Conservation (phyloP, 2,113 vertebrate genomes). For the Muntiacus reevesi region DNA sequence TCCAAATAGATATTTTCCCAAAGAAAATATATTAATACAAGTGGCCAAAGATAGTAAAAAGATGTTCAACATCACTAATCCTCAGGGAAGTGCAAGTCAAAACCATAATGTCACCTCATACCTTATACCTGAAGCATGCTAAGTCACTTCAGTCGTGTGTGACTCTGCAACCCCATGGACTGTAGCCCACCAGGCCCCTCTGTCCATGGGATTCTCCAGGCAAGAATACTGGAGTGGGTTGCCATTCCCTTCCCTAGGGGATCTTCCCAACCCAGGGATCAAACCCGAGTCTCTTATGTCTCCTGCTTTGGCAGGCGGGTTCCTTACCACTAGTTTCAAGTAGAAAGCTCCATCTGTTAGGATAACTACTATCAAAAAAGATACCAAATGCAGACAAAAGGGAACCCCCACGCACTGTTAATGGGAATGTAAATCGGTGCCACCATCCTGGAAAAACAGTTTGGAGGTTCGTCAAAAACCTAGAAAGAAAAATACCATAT, state of each 20-base stretch:
- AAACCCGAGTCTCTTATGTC: background rate
- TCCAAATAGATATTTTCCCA: background rate
- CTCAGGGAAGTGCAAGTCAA: background rate
- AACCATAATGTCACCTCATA: background rate
- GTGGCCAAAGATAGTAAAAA: background rate
- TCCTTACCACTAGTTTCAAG: background rate
- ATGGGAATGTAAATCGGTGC: background rate
- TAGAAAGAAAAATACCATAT: background rate
- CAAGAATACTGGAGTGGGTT: background rate
- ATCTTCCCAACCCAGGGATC: background rate
- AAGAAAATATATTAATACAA: background rate
- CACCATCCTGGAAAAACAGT: background rate
- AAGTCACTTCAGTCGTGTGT: background rate
- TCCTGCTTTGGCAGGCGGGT: background rate
- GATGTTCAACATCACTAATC: background rate
- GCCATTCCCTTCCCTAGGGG: background rate
- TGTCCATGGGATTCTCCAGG: background rate
- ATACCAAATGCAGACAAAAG: background rate
- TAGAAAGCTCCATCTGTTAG: background rate
- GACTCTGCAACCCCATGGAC: background rate
- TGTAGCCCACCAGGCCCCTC: background rate
- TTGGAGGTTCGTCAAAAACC: background rate
- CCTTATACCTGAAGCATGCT: background rate
- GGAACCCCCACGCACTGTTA: background rate
- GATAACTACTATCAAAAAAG: background rate